Conservation (phyloP, 2,888 invertebrate species). For the Tiliacea citrago region DNA sequence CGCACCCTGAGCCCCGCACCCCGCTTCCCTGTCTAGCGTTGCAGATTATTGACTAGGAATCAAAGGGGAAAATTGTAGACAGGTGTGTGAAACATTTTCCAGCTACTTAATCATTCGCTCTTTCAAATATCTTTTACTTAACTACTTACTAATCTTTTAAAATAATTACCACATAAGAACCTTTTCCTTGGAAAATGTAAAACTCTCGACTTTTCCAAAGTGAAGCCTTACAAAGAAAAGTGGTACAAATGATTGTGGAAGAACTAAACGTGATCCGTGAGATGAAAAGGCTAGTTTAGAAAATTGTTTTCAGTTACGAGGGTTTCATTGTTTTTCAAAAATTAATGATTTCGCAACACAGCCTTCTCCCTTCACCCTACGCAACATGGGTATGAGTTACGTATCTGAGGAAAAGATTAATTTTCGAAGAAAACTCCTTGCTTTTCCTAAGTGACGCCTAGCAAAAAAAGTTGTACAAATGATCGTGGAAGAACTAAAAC, state of each 20-base stretch:
- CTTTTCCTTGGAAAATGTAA: not conserved
- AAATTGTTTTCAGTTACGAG: not conserved
- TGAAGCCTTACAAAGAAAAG: not conserved
- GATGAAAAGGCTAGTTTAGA: not conserved
- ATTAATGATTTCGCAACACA: not conserved
- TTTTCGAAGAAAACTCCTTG: not conserved
- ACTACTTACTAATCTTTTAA: not conserved
- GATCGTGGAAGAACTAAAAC: not conserved
- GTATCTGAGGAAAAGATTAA: not conserved
- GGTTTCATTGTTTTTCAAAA: not conserved
- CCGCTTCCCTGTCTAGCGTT: slow-evolving; percentile 25
- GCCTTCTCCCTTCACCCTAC: not conserved
- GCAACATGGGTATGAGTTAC: not conserved
- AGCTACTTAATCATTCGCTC: no score
- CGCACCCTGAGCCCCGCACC: not conserved
- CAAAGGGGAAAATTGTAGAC: not conserved
- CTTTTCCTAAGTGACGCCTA: not conserved
- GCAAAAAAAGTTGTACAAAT: not conserved
- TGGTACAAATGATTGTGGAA: not conserved
- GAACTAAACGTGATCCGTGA: not conserved
- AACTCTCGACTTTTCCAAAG: not conserved
- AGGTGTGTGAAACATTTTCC: slow-evolving; percentile 8
- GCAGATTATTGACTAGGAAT: not conserved
- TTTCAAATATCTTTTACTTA: not conserved
- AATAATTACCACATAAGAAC: not conserved